phyloP scores from a whole-genome alignment of 2,888 invertebrate genomes.

The Carterocephalus palaemon region DNA sequence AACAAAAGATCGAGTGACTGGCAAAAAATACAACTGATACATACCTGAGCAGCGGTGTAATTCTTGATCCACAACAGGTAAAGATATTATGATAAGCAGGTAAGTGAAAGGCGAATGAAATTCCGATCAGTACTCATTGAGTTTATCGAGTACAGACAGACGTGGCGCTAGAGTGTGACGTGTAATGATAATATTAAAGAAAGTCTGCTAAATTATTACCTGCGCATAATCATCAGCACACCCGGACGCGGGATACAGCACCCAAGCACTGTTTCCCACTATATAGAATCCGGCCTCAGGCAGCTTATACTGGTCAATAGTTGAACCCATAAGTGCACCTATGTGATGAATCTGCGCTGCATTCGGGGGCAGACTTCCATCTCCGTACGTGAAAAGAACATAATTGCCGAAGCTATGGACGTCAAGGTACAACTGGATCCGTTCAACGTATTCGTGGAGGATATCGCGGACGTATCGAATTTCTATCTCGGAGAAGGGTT shows the following conservation, averaged over 20 bases:
- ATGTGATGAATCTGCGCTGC: constrained; percentile 41
- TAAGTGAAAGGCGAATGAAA: too few relatives aligned
- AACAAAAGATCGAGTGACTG: too few relatives aligned
- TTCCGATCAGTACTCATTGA: too few relatives aligned
- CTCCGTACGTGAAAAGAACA: constrained; percentile 81
- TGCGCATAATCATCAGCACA: constrained; percentile 53
- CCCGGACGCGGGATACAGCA: constrained; percentile 50
- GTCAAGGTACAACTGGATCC: constrained; percentile 65
- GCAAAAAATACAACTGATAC: too few relatives aligned
- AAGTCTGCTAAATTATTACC: constrained; percentile 26
- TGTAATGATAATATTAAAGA: not conserved
- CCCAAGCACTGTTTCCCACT: constrained; percentile 49
- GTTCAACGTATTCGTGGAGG: constrained; percentile 48
- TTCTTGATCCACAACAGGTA: too few relatives aligned
- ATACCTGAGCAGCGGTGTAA: too few relatives aligned
- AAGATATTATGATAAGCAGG: too few relatives aligned
- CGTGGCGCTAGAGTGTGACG: too few relatives aligned
- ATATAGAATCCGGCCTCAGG: constrained; percentile 40
- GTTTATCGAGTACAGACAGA: too few relatives aligned
- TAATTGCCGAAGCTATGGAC: constrained; percentile 85
- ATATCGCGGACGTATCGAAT: constrained; percentile 77
- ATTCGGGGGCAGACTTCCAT: constrained; percentile 39
- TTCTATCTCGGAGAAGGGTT: constrained; percentile 83
- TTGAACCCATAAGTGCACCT: constrained; percentile 47
- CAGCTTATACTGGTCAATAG: constrained; percentile 45